phyloP scores from a whole-genome alignment of 1,140 invertebrate species.

The Pseudomyrmex pallidus region DNA sequence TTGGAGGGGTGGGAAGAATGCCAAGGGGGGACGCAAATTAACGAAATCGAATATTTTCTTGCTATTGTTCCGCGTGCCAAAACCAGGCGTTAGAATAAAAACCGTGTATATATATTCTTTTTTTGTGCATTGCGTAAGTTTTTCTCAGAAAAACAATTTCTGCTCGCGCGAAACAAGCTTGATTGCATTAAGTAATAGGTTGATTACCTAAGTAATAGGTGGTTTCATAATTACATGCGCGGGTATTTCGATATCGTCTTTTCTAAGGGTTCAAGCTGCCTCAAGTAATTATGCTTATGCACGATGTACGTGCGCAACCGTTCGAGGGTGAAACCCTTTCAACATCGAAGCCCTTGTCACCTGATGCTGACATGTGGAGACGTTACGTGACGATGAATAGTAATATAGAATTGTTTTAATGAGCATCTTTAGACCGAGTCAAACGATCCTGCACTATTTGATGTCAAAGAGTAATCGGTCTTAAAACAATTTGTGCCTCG shows the following conservation, averaged over 20 bases:
- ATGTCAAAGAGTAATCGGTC: background rate
- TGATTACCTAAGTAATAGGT: background rate
- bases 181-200: background rate
- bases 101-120: background rate
- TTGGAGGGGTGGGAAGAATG: conserved; percentile 31
- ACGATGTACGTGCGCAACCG: conserved; percentile 45
- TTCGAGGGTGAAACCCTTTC: conserved; percentile 68
- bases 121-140: background rate
- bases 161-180: background rate
- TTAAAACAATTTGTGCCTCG: background rate
- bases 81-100: background rate
- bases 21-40: conserved; percentile 42
- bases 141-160: conserved; percentile 11
- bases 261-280: conserved; percentile 67
- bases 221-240: background rate
- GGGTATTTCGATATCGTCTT: conserved; percentile 40
- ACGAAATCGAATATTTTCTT: conserved; percentile 45
- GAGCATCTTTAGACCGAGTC: background rate
- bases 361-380: conserved; percentile 50
- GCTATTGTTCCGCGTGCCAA: conserved; percentile 42
- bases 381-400: conserved; percentile 64
- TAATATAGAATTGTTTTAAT: conserved; percentile 20
- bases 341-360: conserved; percentile 67
- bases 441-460: background rate
- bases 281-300: conserved; percentile 64